A percentile compares a stretch with the other conserved stretches of the same genome.
These are phyloP conservation scores for Chorisops tibialis DNA, from an alignment of 2,888 invertebrate genomes.

Conservation along the genomic window DNA sequence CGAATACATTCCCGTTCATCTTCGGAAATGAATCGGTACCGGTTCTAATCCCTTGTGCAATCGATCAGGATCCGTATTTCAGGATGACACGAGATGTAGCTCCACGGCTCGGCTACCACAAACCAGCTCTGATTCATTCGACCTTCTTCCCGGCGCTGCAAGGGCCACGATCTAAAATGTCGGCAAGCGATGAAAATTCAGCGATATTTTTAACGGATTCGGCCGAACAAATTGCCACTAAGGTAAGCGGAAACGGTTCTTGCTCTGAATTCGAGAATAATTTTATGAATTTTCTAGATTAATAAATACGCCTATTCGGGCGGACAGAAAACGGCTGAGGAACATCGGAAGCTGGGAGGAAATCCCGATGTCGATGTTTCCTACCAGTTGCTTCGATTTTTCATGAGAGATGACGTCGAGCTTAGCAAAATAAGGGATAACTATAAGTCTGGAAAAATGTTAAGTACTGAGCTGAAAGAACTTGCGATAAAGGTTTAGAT, in stretches of 20 bases:
- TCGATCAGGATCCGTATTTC: slow-evolving; percentile 99
- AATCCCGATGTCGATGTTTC: slow-evolving; percentile 94
- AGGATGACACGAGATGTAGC: slow-evolving; percentile 99
- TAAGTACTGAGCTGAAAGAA: slow-evolving; percentile 94
- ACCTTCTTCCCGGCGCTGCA: slow-evolving; percentile 91
- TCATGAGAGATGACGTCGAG: slow-evolving; percentile 87
- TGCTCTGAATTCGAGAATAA: too few relatives aligned
- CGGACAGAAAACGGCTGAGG: slow-evolving; percentile 88
- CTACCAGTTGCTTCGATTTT: slow-evolving; percentile 91
- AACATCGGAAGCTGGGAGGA: slow-evolving; percentile 87
- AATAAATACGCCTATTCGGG: slow-evolving; percentile 98
- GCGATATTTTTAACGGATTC: slow-evolving; percentile 96
- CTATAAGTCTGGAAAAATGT: slow-evolving; percentile 66
- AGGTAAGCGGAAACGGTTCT: slow-evolving; percentile 57
- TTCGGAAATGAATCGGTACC: slow-evolving; percentile 70
- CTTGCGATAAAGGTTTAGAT: slow-evolving; percentile 67
- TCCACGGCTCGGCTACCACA: slow-evolving; percentile 78
- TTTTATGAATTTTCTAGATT: slow-evolving; percentile 64
- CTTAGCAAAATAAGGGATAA: slow-evolving; percentile 65
- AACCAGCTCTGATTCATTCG: slow-evolving; percentile 85
- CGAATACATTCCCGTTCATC: slow-evolving; percentile 85
- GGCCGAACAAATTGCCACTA: slow-evolving; percentile 91
- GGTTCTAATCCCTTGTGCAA: slow-evolving; percentile 92
- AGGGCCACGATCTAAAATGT: slow-evolving; percentile 98
- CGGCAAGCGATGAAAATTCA: slow-evolving; percentile 89